Conservation (phyloP, 2,113 vertebrate species). For the Periophthalmus modestus region DNA sequence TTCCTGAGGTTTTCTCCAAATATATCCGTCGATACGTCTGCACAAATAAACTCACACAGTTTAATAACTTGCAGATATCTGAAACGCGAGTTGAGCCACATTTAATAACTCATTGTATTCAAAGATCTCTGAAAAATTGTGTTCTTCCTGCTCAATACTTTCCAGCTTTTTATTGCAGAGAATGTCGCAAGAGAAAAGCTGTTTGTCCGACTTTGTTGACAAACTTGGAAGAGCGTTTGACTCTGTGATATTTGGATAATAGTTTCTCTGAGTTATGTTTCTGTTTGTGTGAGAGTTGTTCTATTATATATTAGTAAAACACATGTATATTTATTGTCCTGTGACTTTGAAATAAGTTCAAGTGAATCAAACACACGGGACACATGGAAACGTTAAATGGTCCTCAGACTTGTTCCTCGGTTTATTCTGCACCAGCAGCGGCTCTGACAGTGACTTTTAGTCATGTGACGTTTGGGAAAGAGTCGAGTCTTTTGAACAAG, state of each 20-base stretch:
- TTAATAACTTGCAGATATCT: neutral
- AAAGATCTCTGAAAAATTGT: neutral
- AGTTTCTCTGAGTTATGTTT: neutral
- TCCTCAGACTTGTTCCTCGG: neutral
- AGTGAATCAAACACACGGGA: neutral
- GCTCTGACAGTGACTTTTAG: no score
- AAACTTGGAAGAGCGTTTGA: neutral
- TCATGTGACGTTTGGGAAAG: no score
- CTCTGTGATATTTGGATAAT: neutral
- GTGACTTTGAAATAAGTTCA: no score
- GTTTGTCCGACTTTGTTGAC: neutral
- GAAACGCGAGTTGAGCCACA: neutral
- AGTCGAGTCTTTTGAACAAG: no score
- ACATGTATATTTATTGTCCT: neutral
- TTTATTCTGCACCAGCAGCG: no score
- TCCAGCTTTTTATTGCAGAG: neutral
- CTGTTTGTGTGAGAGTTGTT: neutral
- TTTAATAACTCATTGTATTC: neutral
- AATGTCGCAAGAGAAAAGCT: neutral
- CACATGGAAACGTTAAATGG: neutral
- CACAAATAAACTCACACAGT: neutral
- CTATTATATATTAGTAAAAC: neutral
- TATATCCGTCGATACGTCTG: neutral
- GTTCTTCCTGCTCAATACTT: neutral
- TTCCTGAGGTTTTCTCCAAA: conserved; percentile 11